Base-by-base conservation (phyloP, 2,888 invertebrate species). In the Eupithecia dodoneata region DNA sequence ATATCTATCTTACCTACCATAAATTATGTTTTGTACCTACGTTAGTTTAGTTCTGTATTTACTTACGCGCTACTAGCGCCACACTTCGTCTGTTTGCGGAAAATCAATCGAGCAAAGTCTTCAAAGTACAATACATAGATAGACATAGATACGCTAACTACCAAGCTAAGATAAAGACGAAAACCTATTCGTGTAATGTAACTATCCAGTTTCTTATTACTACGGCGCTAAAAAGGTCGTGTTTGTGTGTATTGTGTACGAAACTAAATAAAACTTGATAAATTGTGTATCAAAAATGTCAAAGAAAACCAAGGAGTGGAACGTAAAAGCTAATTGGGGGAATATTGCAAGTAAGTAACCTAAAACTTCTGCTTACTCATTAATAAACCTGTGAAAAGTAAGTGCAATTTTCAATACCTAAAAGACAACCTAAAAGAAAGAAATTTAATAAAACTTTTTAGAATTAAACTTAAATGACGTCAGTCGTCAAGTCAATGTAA, bases 261-360 rank as follows among this genome's bases (percentile, higher is more conserved):
- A 15, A 59, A 30, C 15, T 12, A 9, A 4, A n/a, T 42, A 15
- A 42, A 41, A 65, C 65, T 41, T 13, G 42, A 15, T 42, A 42
- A n/a, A 47, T 70, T 69, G 67, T 44, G 12, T 5, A n/a, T 49
- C 42, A 13, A 74, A 49, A 66, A 81, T 82, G 79, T 66, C 73
- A 30, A 79, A 83, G 79, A 45, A 83, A 78, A 73, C 79, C 5
- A 86, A 85, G 66, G 95, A 96, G 85, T 85, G 92, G 81, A 84
- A 85, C 74, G 83, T 96, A 5, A 86, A 91, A 2, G 91, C 94
- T 7, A 93, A 93, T 4, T 96, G 96, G 96, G 96, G 96, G 30
- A 90, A 94, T 81, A 86, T 96, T 66, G 94, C 96, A 82, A 91
- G 93, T 88, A 90, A 88, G 86, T 85, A 49, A 44, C 45, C 12